Base-by-base conservation (phyloP, 2,888 invertebrate genomes). In the Acanthacorydalis orientalis region DNA sequence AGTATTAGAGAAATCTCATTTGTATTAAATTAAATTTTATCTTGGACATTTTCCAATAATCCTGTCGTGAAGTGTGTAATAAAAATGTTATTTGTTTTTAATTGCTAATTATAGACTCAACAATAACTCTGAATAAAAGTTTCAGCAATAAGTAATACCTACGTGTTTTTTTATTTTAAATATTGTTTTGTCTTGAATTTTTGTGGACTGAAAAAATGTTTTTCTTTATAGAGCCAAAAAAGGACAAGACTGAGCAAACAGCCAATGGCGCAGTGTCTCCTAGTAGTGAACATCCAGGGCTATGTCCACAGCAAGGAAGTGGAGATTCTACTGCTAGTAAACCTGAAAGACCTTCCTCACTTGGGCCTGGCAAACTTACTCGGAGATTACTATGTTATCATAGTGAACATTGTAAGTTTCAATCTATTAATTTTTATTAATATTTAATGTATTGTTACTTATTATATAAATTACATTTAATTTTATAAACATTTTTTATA, bases 221-320 rank as follows among this genome's bases (percentile, higher is more conserved):
- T 62, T 65, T 64, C 54, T 61, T 79, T 80, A 34, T 79, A 88
- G 88, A 88, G 80, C 84, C 86, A 78, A 85, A 86, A 77, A 88
- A 87, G 79, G 87, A 88, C 74, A 88, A 87, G 78, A 81, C 82
- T 79, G 88, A 88, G 62, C 70, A 70, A 59, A 61, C 59, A 50
- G 68, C 69, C 56, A 75, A 76, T 68, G 77, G 77, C 64, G 73
- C 75, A 58, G 65, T 77, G 60, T 77, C 77, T 61, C 75, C 76
- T 54, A 75, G 69, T 59, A 72, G 70, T 58, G 77, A 70, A 52
- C 67, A 66, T 57, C 56, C 56, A 33, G 48, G 54, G 46, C 48
- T 63, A 34, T 59, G 60, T 51, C 62, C 60, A 46, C 62, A 61
- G 52, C 61, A 59, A 52, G 54, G 55, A 43, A 57, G 57, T 49